Percentiles rank a stretch among this genome's conserved stretches.
phyloP scores from a whole-genome alignment of 2,113 vertebrate species.

The Lycocorax pyrrhopterus region DNA sequence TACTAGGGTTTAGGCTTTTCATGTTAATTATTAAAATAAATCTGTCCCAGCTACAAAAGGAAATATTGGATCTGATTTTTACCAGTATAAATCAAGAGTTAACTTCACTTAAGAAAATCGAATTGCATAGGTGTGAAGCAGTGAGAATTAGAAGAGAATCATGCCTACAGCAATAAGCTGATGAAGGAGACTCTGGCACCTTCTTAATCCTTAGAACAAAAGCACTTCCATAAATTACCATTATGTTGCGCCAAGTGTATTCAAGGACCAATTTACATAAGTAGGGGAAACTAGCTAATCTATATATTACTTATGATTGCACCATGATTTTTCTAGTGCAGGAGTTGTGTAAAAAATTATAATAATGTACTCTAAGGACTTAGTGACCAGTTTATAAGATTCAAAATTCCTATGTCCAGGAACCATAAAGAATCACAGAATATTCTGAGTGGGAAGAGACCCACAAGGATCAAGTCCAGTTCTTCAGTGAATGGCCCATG shows the following conservation, averaged over 20 bases:
- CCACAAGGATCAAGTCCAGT: background rate
- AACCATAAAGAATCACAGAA: background rate
- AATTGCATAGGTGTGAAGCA: conserved; percentile 1
- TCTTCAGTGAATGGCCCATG: background rate
- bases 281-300: background rate
- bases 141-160: background rate
- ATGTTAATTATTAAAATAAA: background rate
- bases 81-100: background rate
- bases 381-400: background rate
- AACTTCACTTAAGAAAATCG: background rate
- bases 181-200: conserved; percentile 14
- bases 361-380: background rate
- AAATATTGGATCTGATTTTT: background rate
- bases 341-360: background rate
- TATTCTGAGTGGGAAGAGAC: background rate
- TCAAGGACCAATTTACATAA: conserved; percentile 17
- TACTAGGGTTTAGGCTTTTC: background rate
- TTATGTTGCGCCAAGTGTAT: background rate
- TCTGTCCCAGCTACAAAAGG: background rate
- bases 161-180: background rate
- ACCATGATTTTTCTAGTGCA: background rate
- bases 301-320: background rate
- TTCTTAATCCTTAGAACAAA: conserved; percentile 32
- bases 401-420: background rate
- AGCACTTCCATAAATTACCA: conserved; percentile 4